Conservation (phyloP, 2,113 vertebrate species). For the Hippolais icterina region DNA sequence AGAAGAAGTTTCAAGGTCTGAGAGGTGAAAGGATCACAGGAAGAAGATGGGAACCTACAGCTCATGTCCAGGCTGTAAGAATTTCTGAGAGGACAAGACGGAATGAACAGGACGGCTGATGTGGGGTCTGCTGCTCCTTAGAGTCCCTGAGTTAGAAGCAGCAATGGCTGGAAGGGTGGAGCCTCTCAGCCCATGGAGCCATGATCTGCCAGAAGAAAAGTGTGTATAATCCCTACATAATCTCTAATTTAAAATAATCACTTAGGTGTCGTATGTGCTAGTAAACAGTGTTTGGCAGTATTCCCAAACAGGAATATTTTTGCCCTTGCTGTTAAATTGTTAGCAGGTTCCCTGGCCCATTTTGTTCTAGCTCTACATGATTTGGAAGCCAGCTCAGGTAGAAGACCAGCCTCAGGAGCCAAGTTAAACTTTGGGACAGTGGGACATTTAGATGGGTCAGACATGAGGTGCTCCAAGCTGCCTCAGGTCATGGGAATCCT, state of each 20-base stretch:
- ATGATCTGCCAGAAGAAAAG: neutral
- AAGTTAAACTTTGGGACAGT: neutral
- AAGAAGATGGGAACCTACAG: neutral
- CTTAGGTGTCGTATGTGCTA: neutral
- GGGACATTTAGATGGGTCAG: neutral
- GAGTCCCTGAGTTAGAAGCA: neutral
- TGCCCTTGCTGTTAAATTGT: neutral
- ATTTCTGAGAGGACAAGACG: neutral
- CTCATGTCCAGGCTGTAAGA: rapidly evolving
- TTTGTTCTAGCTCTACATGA: neutral
- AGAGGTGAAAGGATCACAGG: neutral
- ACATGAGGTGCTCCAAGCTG: rapidly evolving
- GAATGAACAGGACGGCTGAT: neutral
- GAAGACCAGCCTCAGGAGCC: neutral
- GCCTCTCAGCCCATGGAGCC: neutral
- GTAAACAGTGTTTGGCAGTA: neutral
- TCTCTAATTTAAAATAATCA: neutral
- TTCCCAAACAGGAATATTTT: neutral
- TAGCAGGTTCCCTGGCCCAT: neutral
- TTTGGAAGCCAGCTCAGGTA: neutral
- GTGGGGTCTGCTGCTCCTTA: neutral
- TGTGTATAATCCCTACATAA: neutral
- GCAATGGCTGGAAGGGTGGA: neutral
- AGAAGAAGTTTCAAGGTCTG: neutral
- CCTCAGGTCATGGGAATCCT: neutral